Base-by-base conservation (phyloP, 2,888 invertebrate species). In the Blastobasis lacticolella region DNA sequence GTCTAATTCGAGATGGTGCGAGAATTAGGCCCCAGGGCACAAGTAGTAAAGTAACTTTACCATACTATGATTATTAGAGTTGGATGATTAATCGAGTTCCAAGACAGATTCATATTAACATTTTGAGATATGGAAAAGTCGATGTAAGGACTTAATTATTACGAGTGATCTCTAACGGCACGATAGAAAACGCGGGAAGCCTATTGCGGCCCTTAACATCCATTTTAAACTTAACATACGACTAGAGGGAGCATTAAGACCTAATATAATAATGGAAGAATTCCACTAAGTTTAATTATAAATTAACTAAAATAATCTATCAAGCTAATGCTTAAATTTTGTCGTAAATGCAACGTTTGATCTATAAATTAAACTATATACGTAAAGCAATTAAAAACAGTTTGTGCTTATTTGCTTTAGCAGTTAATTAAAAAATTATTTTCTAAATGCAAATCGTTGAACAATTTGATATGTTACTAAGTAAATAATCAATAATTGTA, bases 271-370 rank as follows among this genome's bases (percentile, higher is more conserved):
- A 57, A 56, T 57, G 63, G 60, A 64, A 65, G 59, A 61, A 61
- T 62, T 59, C 46, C 48, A 45, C 53, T 59, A 57, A 50, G 57
- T 49, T 50, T 48, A 55, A 50, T 49, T 53, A 47, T 45, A 52
- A 57, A 38, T 46, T 54, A 4, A 49, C 54, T 55, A 58, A n/a
- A 55, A 54, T 45, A 45, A 45, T 44, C 54, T 38, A 52, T 50
- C 41, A 7, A 41, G 49, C 46, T 42, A 37, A 48, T 45, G 45
- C 37, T 43, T 42, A 23, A 23, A 36, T 42, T 10, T 36, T 52
- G 42, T 48, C 42, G 51, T 78, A 80, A 78, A 78, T 78, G 79
- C 78, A 78, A 77, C 71, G 67, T 66, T 62, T 59, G 56, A 63
- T 63, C 58, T 62, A 67, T 62, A 67, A 59, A 53, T 58, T 57